These are phyloP conservation scores for Catocala fraxini DNA, from an alignment of 2,888 invertebrate species.

Conservation along the genomic window DNA sequence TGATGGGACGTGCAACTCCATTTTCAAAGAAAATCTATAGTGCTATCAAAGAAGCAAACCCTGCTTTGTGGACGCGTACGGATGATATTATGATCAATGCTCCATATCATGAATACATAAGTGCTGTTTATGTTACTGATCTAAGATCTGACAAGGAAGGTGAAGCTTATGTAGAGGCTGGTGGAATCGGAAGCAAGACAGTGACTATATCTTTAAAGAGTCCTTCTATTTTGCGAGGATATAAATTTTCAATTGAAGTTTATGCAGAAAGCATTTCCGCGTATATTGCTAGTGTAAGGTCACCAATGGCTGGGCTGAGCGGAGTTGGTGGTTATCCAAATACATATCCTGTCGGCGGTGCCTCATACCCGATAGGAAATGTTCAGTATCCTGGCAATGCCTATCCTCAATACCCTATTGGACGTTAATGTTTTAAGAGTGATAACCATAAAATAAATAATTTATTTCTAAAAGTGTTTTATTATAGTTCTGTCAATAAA, in stretches of 20 bases:
- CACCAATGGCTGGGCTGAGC: constrained; percentile 17
- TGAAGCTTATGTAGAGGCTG: constrained; percentile 69
- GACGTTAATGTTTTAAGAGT: background rate
- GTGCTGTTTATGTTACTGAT: constrained; percentile 72
- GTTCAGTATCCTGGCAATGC: constrained; percentile 1
- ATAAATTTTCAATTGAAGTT: constrained; percentile 75
- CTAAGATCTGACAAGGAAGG: constrained; percentile 76
- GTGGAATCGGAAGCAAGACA: constrained; percentile 71
- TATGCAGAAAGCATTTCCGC: constrained; percentile 60
- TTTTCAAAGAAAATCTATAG: constrained; percentile 69
- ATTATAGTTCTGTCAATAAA: constrained; percentile 10
- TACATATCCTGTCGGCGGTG: background rate
- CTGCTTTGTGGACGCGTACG: constrained; percentile 75
- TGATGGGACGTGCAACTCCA: constrained; percentile 40
- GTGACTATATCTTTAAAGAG: constrained; percentile 76
- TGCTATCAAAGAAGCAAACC: constrained; percentile 70
- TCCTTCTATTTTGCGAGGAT: constrained; percentile 74
- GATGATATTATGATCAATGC: constrained; percentile 70
- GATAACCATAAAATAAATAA: constrained; percentile 12
- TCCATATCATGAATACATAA: constrained; percentile 67
- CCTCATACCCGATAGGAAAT: constrained; percentile 1
- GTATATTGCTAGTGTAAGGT: constrained; percentile 7
- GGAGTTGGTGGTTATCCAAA: constrained; percentile 9
- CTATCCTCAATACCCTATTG: constrained; percentile 9
- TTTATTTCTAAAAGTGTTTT: constrained; percentile 17